Conservation (phyloP, 2,113 vertebrate genomes). For the Hippocampus comes region DNA sequence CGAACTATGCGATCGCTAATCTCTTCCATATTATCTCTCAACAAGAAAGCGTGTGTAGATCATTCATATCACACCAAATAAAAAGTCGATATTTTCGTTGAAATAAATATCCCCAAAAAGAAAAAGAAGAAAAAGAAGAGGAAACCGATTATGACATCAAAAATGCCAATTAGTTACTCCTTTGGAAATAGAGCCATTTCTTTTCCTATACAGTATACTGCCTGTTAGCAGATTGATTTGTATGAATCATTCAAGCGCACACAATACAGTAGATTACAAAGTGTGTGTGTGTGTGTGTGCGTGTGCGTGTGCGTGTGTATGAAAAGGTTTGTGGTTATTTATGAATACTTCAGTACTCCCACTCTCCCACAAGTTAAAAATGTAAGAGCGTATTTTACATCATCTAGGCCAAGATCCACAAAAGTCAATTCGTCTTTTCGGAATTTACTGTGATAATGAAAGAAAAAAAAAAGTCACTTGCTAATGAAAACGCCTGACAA, state of each 20-base stretch:
- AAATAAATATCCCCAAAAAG: neutral
- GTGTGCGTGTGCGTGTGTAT: neutral
- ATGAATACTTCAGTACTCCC: constrained; percentile 1
- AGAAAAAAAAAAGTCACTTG: neutral
- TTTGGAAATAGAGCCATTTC: neutral
- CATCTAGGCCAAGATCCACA: neutral
- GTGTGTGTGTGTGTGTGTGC: no score
- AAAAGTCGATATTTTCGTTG: neutral
- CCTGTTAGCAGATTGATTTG: neutral
- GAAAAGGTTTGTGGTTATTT: neutral
- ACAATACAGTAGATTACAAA: neutral
- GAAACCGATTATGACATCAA: neutral
- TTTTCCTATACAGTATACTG: neutral
- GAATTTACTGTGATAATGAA: neutral
- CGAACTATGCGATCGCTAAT: neutral
- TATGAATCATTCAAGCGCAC: neutral
- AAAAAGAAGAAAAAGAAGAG: neutral
- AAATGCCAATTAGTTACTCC: neutral
- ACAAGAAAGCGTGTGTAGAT: neutral
- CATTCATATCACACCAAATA: neutral
- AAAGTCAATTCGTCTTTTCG: neutral
- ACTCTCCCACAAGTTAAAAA: neutral
- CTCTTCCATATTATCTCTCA: neutral
- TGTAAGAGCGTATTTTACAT: neutral
- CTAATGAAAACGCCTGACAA: neutral